Base-by-base conservation (phyloP, 2,797 vertebrate species). In the Echeneis naucrates region DNA sequence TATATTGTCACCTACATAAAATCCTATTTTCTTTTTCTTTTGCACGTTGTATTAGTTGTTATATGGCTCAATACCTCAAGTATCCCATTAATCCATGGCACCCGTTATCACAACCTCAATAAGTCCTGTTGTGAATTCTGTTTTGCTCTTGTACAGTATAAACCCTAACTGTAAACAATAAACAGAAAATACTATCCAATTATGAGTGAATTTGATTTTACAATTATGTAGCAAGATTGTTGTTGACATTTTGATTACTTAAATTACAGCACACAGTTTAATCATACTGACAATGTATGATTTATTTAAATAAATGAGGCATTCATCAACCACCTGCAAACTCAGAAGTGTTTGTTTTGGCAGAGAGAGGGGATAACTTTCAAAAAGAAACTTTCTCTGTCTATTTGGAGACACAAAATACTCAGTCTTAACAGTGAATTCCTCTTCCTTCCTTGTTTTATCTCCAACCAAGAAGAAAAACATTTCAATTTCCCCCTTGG, bases 261-360 rank as follows among this genome's bases (percentile, higher is more conserved):
- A 59, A 75, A 82, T 81, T 35, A 74, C 35, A 11, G 56, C 17
- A 0, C 45, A n/a, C 40, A 33, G 55, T 83, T 44, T 86, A 85
- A 87, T 87, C 45, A 86, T 38, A 54, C 1, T 66, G 72, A 86
- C 32, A 68, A 40, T 57, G 58, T 69, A 83, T 72, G 53, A 78
- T 83, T 81, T 77, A 64, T 71, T 71, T 48, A 78, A 84, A 80
- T 73, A 82, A 88, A 86, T 62, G 45, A 83, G 75, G 32, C 66
- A 63, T 81, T 88, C 78, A 86, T 87, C 85, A 84, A 70, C 81
- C 88, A 87, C 86, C 86, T 87, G 83, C 85, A 70, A 77, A 45
- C 56, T 40, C 48, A 76, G 77, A 85, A 79, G 37, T 10, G 2
- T 50, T 78, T 81, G 64, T 78, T 87, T 78, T 84, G 66, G 70